Base-by-base conservation (phyloP, 2,888 invertebrate species). In the Megamerina dolium region DNA sequence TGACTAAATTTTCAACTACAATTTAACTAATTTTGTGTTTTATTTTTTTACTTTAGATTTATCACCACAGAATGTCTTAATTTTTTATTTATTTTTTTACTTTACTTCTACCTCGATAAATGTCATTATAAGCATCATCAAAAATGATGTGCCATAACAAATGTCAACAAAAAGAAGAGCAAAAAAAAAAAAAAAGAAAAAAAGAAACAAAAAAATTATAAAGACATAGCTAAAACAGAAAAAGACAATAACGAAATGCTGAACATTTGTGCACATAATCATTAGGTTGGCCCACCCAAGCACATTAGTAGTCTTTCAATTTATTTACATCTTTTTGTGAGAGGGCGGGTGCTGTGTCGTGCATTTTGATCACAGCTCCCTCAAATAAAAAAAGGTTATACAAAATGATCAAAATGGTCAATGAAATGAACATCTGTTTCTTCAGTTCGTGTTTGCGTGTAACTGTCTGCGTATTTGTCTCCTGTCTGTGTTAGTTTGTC, bases 141-240 rank as follows among this genome's bases (percentile, higher is more conserved):
- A 63, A 59, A 58, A 63, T 60, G 54, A 60, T 42, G 54, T 44
- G 41, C 63, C 57, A 58, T 60, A 63, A 60, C 56, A 60, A 56
- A 54, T 61, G 54, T 56, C 57, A 60, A 60, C 58, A 58, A 58
- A 57, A 54, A 13, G 4, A 31, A n/a, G 16, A 31, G 14, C 31
- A 31, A 31, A 31, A 6, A 31, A 10, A 10, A 30, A 31, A 16
- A 16, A 14, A 5, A 4, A 16, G 26, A 38, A 16, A 29, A 30
- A 38, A 4, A 8, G 8, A 16, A 14, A 16, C 8, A 10, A 30
- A 16, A 27, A 3, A 27, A 13, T n/a, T 5, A 5, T n/a, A 27
- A 12, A 37, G 30, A 29, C 8, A n/a, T 6, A 16, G 12, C 21
- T 3, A 17, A 19, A n/a, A 16, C 14, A n/a, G 5, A 4, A 10